A percentile compares a stretch with the other conserved stretches of the same genome.
These are phyloP conservation scores for Coccyzus lansbergi DNA, from an alignment of 2,797 vertebrate genomes.

Conservation along the genomic window DNA sequence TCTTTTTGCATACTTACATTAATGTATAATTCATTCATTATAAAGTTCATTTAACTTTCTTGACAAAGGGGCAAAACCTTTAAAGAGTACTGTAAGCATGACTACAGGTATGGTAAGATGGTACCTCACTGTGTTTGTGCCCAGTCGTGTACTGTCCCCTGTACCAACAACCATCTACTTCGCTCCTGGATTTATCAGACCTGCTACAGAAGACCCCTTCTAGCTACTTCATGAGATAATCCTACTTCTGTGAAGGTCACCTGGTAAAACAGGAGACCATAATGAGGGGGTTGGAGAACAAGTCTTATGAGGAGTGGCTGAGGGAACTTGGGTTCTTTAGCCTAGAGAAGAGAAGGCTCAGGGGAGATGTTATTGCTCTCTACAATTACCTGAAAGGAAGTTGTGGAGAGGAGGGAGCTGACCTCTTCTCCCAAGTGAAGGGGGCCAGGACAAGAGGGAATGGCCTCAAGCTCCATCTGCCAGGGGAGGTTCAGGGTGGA, in stretches of 20 bases:
- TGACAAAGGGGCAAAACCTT: neutral
- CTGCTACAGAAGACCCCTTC: neutral
- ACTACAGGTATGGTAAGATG: neutral
- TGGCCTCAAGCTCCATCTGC: too few relatives aligned
- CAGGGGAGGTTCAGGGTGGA: too few relatives aligned
- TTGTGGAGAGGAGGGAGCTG: too few relatives aligned
- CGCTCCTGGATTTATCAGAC: neutral
- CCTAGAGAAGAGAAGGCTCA: too few relatives aligned
- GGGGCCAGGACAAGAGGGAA: too few relatives aligned
- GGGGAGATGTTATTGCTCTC: too few relatives aligned
- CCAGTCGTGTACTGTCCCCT: neutral
- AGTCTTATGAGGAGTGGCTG: too few relatives aligned
- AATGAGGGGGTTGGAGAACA: too few relatives aligned
- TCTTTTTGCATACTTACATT: neutral
- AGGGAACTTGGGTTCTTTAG: too few relatives aligned
- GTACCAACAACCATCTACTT: neutral
- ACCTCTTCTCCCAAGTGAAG: too few relatives aligned
- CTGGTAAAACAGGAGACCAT: neutral
- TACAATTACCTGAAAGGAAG: too few relatives aligned
- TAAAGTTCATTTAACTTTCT: neutral
- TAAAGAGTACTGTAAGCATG: neutral
- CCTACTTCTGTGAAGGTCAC: neutral
- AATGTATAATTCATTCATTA: neutral
- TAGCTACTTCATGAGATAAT: neutral
- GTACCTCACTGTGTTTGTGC: too few relatives aligned